Evolutionary conservation across 2,797 vertebrate genomes (phyloP).

Genomic region (Gadopsis bispinosus): DNA sequence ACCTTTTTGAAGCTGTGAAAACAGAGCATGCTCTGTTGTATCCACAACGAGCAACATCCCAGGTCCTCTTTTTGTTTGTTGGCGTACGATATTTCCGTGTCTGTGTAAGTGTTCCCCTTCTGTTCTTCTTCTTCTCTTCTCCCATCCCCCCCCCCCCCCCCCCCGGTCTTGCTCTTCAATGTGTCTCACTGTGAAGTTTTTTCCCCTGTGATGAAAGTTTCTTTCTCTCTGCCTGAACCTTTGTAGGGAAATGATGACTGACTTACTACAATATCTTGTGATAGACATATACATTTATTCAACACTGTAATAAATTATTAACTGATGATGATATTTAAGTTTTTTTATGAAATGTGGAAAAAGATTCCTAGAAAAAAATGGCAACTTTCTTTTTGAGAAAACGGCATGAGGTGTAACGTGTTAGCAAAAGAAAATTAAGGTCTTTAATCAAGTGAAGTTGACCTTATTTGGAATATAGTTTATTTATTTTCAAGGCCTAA

Average conservation of each 20-base stretch:
- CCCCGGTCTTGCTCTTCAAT: conserved; percentile 74
- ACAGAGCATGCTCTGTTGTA: conserved; percentile 46
- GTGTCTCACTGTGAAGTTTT: conserved; percentile 75
- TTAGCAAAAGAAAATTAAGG: conserved; percentile 77
- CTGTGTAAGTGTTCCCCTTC: conserved; percentile 65
- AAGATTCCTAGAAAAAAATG: conserved; percentile 48
- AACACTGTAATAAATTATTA: conserved; percentile 81
- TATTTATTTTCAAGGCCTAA: conserved; percentile 85
- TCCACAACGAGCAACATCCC: conserved; percentile 44
- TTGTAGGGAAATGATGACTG: conserved; percentile 77
- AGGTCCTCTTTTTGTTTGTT: conserved; percentile 62
- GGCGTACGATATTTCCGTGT: conserved; percentile 71
- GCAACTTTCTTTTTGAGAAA: conserved; percentile 75
- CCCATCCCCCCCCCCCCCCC: neutral
- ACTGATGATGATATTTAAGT: conserved; percentile 70
- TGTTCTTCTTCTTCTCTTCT: conserved; percentile 3
- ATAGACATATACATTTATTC: conserved; percentile 81
- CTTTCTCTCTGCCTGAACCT: conserved; percentile 81
- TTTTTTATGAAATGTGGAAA: conserved; percentile 77
- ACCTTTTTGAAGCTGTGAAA: conserved; percentile 63
- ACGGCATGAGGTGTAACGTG: conserved; percentile 86
- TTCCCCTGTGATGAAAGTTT: conserved; percentile 78
- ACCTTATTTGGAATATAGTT: conserved; percentile 87
- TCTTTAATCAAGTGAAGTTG: conserved; percentile 76
- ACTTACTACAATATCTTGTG: conserved; percentile 77